phyloP scores from a whole-genome alignment of 53 echinoderm and acorn worm genomes.

The Echinarachnius parma region DNA sequence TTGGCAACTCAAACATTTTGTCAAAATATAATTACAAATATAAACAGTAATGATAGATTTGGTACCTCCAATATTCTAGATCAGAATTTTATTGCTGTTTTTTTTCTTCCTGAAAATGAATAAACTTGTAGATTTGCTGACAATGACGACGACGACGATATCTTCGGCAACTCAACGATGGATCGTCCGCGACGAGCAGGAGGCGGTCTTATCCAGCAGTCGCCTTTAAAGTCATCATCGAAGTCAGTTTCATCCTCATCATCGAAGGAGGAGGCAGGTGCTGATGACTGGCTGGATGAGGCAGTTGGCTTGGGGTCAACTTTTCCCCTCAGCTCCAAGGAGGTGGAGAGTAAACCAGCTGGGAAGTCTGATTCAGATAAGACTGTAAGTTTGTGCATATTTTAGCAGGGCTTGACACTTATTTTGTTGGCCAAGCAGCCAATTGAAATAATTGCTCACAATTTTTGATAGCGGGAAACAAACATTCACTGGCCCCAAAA shows the following conservation, averaged over 20 bases:
- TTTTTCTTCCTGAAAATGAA: too few relatives aligned
- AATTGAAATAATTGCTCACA: too few relatives aligned
- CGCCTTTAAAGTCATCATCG: neutral
- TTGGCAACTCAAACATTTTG: too few relatives aligned
- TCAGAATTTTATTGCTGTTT: too few relatives aligned
- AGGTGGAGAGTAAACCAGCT: slow-evolving; percentile 5
- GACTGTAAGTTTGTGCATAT: neutral
- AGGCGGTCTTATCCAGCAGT: slow-evolving; percentile 6
- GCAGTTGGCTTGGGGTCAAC: slow-evolving; percentile 34
- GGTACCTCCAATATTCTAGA: too few relatives aligned
- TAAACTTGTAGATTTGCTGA: slow-evolving; percentile 82
- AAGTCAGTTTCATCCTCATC: neutral
- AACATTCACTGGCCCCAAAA: too few relatives aligned
- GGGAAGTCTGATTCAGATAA: slow-evolving; percentile 28
- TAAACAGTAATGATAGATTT: too few relatives aligned
- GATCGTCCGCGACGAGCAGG: slow-evolving; percentile 60
- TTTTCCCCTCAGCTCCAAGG: neutral
- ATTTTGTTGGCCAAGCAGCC: too few relatives aligned
- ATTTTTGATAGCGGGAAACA: too few relatives aligned
- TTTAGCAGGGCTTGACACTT: too few relatives aligned
- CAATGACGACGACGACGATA: slow-evolving; percentile 59
- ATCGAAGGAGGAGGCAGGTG: neutral
- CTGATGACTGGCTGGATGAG: slow-evolving; percentile 53
- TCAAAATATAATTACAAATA: too few relatives aligned
- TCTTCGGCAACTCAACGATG: slow-evolving; percentile 65